A percentile compares a stretch with the other conserved stretches of the same genome.
phyloP scores from a whole-genome alignment of 2,888 invertebrate species.

The Acanthosepion pharaonis region DNA sequence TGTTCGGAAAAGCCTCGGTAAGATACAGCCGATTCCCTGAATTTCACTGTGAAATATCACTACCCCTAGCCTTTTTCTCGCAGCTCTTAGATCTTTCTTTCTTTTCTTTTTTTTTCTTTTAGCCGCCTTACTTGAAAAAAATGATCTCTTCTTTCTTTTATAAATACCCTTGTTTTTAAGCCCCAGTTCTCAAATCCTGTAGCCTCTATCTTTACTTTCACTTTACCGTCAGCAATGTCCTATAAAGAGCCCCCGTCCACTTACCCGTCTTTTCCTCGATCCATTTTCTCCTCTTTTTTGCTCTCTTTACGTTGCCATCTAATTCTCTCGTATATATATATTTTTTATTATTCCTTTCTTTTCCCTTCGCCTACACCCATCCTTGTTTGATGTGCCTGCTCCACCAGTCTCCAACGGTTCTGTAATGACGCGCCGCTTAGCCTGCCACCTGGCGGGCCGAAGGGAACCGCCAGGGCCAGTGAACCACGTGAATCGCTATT shows the following conservation, averaged over 20 bases:
- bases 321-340: not conserved
- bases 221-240: no score
- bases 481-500: constrained; percentile 33
- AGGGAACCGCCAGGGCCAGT: not conserved
- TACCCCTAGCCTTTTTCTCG: not conserved
- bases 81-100: not conserved
- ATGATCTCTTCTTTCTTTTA: no score
- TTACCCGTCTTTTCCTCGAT: no score
- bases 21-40: not conserved
- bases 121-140: no score
- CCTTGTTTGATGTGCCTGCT: constrained; percentile 5
- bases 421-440: constrained; percentile 11
- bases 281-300: not conserved
- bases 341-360: not conserved
- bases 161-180: no score
- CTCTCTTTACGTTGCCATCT: not conserved
- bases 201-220: no score
- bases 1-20: not conserved
- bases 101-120: not conserved
- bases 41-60: not conserved
- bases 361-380: not conserved
- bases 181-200: no score
- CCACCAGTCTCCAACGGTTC: not conserved
- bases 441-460: constrained; percentile 33
- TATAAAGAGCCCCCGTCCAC: no score